Evolutionary conservation across 2,888 invertebrate species (phyloP), one percentile per base, ranked within the genome.

Genomic region (Stictocephala bisonia): DNA sequence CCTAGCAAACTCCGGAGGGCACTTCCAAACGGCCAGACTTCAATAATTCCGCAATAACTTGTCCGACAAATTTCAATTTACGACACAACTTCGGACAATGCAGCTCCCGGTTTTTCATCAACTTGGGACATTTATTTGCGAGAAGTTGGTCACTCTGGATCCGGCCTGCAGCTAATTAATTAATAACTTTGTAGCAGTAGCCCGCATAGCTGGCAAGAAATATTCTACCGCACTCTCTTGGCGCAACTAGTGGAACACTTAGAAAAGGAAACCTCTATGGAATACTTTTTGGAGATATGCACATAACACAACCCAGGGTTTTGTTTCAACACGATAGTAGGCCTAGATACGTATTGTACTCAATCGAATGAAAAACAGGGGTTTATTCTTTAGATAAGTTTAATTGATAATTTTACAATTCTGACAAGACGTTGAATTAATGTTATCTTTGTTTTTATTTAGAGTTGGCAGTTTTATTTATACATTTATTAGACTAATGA

Each of bases 21-120:
- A 44, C 44, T 64, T 64, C 64, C 64, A 44, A 60, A 64, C 64
- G 64, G 27, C 64, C 64, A 64, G 64, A 70, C 70, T 70, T 70
- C 70, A 70, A 70, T 70, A 70, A 70, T 70, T 70, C 70, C 44
- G 41, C 56, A 56, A 70, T 70, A 70, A 70, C 70, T 70, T 70
- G 56, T 56, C 41, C 64, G 56, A 70, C 70, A 56, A 70, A 70
- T 70, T 70, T 70, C 70, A 70, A 70, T 70, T 70, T 70, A 70
- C 56, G 70, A 56, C 70, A 35, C 53, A 70, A 70, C 70, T 72
- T 66, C 53, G 67, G 66, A 67, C 66, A 67, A 50, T 72, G 53
- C 66, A 70, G 53, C 70, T 56, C 58, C 60, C 26, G 64, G 44
- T 73, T 58, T 66, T 73, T 68, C 73, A 35, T 44, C 58, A 66